Evolutionary conservation across 2,888 invertebrate species (phyloP).

Genomic region (Coelogynopora nodosa): DNA sequence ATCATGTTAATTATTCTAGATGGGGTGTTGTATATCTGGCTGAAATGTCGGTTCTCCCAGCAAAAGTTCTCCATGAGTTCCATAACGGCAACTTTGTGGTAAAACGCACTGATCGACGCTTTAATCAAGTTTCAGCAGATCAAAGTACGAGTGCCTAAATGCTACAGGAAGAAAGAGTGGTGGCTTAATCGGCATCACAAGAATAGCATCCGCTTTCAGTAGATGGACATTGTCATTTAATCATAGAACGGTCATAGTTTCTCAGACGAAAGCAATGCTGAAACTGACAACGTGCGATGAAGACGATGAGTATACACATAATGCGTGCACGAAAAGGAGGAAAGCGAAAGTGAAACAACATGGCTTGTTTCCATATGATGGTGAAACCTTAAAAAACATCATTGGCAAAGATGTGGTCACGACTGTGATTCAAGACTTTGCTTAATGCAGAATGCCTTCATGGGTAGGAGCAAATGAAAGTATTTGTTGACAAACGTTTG

Average conservation of each 20-base stretch:
- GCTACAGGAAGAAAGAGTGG: conserved; percentile 44
- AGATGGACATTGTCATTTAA: conserved; percentile 35
- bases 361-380: neutral
- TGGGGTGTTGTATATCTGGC: too few relatives aligned
- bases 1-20: too few relatives aligned
- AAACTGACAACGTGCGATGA: too few relatives aligned
- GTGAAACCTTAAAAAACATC: conserved; percentile 1
- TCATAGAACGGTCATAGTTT: conserved; percentile 17
- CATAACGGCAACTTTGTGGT: conserved; percentile 47
- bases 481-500: too few relatives aligned
- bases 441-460: too few relatives aligned
- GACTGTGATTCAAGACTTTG: neutral
- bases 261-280: too few relatives aligned
- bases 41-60: too few relatives aligned
- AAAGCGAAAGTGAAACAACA: too few relatives aligned
- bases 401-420: conserved; percentile 9
- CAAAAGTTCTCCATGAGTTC: too few relatives aligned
- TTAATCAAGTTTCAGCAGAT: conserved; percentile 46
- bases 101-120: conserved; percentile 39
- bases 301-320: too few relatives aligned
- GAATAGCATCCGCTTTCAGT: conserved; percentile 32
- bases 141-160: conserved; percentile 45
- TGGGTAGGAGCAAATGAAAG: too few relatives aligned
- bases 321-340: too few relatives aligned
- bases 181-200: conserved; percentile 41